A percentile compares a stretch with the other conserved stretches of the same genome.
phyloP scores from a whole-genome alignment of 2,113 vertebrate species.

The Tamias sibiricus region DNA sequence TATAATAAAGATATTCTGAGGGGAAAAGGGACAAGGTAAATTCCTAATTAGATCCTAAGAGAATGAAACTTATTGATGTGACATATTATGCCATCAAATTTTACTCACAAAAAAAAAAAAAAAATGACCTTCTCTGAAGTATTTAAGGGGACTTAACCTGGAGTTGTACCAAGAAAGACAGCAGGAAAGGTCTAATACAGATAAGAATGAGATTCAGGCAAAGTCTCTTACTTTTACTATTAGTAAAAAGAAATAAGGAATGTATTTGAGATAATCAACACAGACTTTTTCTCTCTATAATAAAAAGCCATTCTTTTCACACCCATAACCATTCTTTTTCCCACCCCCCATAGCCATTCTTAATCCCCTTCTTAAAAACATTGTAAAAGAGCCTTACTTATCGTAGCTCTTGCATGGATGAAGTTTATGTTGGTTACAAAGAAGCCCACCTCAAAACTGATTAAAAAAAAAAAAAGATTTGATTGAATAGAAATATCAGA shows the following conservation, averaged over 20 bases:
- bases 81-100: neutral
- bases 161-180: neutral
- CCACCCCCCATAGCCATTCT: neutral
- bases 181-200: neutral
- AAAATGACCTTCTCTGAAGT: neutral
- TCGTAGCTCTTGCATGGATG: neutral
- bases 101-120: neutral
- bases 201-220: neutral
- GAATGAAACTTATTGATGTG: neutral
- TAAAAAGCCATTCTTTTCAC: neutral
- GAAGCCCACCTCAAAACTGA: neutral
- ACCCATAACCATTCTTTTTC: no score
- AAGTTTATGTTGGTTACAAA: neutral
- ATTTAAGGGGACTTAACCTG: neutral
- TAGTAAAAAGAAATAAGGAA: conserved; percentile 14
- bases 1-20: neutral
- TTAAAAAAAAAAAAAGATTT: neutral
- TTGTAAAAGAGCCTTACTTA: neutral
- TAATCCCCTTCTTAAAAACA: neutral
- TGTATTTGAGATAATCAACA: neutral
- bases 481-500: neutral
- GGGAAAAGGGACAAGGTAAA: neutral
- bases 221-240: neutral
- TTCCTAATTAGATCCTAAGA: neutral
- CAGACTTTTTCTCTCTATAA: neutral